These are phyloP conservation scores for Achroia grisella DNA, from an alignment of 1,140 invertebrate species.

Conservation along the genomic window DNA sequence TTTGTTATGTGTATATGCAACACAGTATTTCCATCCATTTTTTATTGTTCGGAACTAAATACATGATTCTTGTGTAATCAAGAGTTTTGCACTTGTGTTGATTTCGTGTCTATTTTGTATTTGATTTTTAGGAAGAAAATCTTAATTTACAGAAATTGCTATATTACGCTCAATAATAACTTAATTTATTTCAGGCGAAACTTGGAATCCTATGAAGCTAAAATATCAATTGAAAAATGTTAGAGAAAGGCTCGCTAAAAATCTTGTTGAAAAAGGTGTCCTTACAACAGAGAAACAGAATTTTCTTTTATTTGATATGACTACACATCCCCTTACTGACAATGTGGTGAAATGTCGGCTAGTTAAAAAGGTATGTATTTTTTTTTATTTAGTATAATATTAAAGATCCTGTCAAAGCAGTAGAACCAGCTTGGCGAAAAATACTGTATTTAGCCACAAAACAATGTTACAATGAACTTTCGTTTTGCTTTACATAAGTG, in stretches of 20 bases:
- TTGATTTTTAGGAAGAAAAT: too few relatives aligned
- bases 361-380: conserved; percentile 90
- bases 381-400: background rate
- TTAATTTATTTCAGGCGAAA: conserved; percentile 85
- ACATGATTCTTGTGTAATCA: too few relatives aligned
- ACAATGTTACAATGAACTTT: too few relatives aligned
- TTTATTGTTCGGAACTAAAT: too few relatives aligned
- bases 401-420: background rate
- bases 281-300: conserved; percentile 99
- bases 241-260: conserved; percentile 98
- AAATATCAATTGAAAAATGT: conserved; percentile 99
- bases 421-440: too few relatives aligned
- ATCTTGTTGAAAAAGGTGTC: conserved; percentile 99
- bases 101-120: too few relatives aligned
- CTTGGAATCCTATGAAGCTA: conserved; percentile 99
- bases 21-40: too few relatives aligned
- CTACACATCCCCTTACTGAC: conserved; percentile 98
- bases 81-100: too few relatives aligned
- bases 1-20: too few relatives aligned
- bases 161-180: background rate
- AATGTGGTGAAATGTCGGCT: conserved; percentile 96
- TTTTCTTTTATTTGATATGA: conserved; percentile 99
- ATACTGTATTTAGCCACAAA: background rate
- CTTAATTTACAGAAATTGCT: too few relatives aligned
- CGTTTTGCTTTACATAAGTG: too few relatives aligned